Evolutionary conservation across 2,888 invertebrate species (phyloP), one percentile per base, ranked within the genome.

Genomic region (Sphaerophoria rueppellii): DNA sequence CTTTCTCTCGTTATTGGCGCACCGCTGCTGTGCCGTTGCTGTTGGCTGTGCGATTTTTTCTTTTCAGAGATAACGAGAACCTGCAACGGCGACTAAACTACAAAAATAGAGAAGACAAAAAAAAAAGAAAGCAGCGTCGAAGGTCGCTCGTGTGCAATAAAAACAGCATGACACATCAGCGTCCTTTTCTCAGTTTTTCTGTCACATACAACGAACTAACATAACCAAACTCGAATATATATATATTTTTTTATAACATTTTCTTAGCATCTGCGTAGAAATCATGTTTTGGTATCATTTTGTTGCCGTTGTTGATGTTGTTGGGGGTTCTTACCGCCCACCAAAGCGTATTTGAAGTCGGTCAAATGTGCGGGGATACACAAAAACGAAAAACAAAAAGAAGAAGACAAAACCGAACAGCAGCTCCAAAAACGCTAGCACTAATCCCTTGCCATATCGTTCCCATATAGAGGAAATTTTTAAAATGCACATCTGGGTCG

Each of bases 231-330:
- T 65, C 65, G 16, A 52, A 54, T 4, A 54, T 54, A n/a, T n/a
- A n/a, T n/a, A n/a, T n/a, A n/a, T 67, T 34, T 40, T 67, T 40
- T 54, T 58, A 24, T 24, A 24, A 24, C 71, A 24, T 48, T 55
- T 35, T 52, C 37, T 60, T 58, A 71, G 82, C 82, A 83, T 83
- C 82, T 83, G 82, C 82, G 82, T 83, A 79, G 50, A 83, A 71
- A 57, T 57, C 55, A 69, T 83, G 83, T 83, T 83, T 83, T 83
- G 72, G 40, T 77, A 11, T 46, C n/a, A 16, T 50, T 14, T 50
- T 48, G 2, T 37, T 37, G 6, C 40, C 16, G 16, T 40, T 60
- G 5, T 12, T 34, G 32, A 24, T 16, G n/a, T 12, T 34, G 32
- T 43, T 16, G n/a, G n/a, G n/a, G 48, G 11, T 24, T 2, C 72